A percentile compares a stretch with the other conserved stretches of the same genome.
phyloP scores from a whole-genome alignment of 2,888 invertebrate species.

The Thyatira batis region DNA sequence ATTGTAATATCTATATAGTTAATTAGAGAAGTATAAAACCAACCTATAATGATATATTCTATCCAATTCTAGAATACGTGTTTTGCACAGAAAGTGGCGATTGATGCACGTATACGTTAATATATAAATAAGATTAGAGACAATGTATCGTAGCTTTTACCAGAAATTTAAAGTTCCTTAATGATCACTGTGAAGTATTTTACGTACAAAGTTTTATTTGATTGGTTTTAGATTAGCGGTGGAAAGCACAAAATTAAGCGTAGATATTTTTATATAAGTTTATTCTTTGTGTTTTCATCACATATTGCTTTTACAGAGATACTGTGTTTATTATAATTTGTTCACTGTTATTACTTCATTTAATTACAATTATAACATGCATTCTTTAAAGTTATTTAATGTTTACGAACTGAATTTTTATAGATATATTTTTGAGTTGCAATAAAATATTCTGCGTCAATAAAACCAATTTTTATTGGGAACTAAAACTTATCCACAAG shows the following conservation, averaged over 20 bases:
- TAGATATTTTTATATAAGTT: conserved; percentile 1
- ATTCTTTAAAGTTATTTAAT: conserved; percentile 53
- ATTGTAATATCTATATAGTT: not conserved
- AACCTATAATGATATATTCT: not conserved
- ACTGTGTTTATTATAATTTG: conserved; percentile 47
- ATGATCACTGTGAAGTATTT: conserved; percentile 9
- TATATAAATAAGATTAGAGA: not conserved
- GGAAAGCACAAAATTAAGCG: conserved; percentile 2
- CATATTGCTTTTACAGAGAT: conserved; percentile 31
- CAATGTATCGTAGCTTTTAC: not conserved
- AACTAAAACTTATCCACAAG: conserved; percentile 95
- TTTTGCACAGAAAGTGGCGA: no score
- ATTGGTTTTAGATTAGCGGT: not conserved
- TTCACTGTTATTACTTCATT: conserved; percentile 43
- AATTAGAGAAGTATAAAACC: no score
- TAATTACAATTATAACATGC: conserved; percentile 37
- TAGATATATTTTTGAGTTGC: conserved; percentile 31
- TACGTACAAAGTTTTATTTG: not conserved
- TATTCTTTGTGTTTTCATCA: conserved; percentile 19
- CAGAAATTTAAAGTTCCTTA: conserved; percentile 20
- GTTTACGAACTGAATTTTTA: not conserved
- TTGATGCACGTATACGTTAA: no score
- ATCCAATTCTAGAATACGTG: not conserved
- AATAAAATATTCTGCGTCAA: not conserved
- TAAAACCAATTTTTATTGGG: conserved; percentile 6